phyloP scores from a whole-genome alignment of 2,888 invertebrate species.

The Apantesis nais region DNA sequence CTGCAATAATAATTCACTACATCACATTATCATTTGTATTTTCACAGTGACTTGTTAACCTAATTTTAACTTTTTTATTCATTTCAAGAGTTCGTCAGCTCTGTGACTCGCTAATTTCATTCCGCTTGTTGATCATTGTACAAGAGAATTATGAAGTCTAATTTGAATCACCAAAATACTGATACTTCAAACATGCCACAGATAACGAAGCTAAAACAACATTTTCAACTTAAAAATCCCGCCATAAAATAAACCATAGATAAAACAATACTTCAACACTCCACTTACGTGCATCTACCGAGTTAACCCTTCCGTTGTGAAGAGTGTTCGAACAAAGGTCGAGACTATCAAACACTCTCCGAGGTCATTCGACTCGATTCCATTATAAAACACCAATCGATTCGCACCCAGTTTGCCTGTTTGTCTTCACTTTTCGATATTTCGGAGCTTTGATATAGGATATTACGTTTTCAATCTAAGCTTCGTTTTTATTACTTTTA shows the following conservation, averaged over 20 bases:
- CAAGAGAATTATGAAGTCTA: neutral
- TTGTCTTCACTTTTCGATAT: slow-evolving; percentile 19
- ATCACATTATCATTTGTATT: too few relatives aligned
- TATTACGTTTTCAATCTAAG: slow-evolving; percentile 18
- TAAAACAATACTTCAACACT: slow-evolving; percentile 18
- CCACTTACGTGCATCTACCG: slow-evolving; percentile 6
- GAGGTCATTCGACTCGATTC: slow-evolving; percentile 20
- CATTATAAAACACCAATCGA: slow-evolving; percentile 28
- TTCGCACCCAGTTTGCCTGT: slow-evolving; percentile 16
- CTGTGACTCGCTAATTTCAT: too few relatives aligned
- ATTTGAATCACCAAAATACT: neutral
- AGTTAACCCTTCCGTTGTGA: slow-evolving; percentile 20
- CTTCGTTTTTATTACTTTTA: slow-evolving; percentile 5
- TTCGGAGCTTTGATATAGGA: slow-evolving; percentile 15
- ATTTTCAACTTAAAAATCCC: neutral
- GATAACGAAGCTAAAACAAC: neutral
- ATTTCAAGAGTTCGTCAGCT: neutral
- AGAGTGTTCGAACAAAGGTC: slow-evolving; percentile 22
- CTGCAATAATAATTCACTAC: too few relatives aligned
- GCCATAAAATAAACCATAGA: slow-evolving; percentile 13
- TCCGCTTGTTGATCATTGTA: neutral
- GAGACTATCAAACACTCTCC: slow-evolving; percentile 23
- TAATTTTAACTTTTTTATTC: neutral
- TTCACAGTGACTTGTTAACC: neutral
- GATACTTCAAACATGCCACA: neutral